A percentile compares a stretch with the other conserved stretches of the same genome.
Conservation (phyloP, 2,888 invertebrate genomes). For the Hydrotaea cyrtoneurina region DNA sequence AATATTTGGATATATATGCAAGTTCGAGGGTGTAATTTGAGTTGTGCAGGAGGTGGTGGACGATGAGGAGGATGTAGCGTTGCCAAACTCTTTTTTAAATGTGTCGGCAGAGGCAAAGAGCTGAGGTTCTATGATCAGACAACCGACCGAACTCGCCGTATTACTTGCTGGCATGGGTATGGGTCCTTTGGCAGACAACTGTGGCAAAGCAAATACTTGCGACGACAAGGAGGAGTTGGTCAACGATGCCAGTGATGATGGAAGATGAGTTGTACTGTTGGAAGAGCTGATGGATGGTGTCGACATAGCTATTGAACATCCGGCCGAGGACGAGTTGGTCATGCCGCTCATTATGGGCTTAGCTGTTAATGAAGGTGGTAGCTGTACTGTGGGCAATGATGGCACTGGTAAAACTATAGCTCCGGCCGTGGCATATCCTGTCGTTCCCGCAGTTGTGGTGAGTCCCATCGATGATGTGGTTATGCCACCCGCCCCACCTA, state of each 20-base stretch:
- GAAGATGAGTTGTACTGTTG: conserved; percentile 11
- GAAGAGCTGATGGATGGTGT: conserved; percentile 36
- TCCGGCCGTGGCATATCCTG: conserved; percentile 56
- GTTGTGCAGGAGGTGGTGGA: conserved; percentile 40
- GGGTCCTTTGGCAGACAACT: conserved; percentile 70
- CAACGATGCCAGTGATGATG: background rate
- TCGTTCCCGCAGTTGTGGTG: conserved; percentile 62
- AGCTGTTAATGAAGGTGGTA: conserved; percentile 68
- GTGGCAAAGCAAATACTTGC: conserved; percentile 75
- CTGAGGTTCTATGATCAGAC: conserved; percentile 77
- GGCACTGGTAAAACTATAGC: conserved; percentile 73
- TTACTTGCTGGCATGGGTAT: conserved; percentile 73
- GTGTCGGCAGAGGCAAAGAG: conserved; percentile 77
- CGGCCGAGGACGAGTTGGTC: conserved; percentile 60
- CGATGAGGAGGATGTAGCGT: conserved; percentile 26
- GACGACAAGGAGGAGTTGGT: conserved; percentile 57
- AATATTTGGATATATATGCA: conserved; percentile 76
- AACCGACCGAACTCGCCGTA: conserved; percentile 74
- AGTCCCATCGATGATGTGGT: conserved; percentile 71
- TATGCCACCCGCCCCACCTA: conserved; percentile 44
- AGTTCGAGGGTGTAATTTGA: conserved; percentile 72
- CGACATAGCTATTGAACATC: conserved; percentile 19
- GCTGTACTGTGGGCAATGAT: conserved; percentile 69
- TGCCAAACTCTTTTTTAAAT: conserved; percentile 75
- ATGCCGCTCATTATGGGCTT: conserved; percentile 63